Evolutionary conservation across 2,797 vertebrate genomes (phyloP), one percentile per base, ranked within the genome.

Genomic region (Acomys russatus): DNA sequence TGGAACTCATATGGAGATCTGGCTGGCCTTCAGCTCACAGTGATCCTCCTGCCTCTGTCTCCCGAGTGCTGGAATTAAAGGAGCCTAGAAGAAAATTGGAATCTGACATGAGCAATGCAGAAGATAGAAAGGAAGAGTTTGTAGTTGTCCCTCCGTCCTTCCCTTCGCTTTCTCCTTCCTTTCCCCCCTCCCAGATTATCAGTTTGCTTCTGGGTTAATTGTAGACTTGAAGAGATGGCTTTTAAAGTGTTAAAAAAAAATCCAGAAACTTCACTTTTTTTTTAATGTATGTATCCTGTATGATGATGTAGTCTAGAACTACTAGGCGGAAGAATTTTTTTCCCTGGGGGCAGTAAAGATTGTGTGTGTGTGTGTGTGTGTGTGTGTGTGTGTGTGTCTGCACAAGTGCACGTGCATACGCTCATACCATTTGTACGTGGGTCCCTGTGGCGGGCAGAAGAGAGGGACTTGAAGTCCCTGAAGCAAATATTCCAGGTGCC

Each of bases 181-280:
- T 61, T 49, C 2, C 8, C 2, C 30, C 25, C 25, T 80, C 20
- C 15, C 59, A 66, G 14, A 51, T 59, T 82, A 76, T 84, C 63
- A 79, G 7, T 95, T 94, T 83, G 10, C 7, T 92, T 90, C 94
- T 91, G 35, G 18, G 35, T 71, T 86, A 94, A 49, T 28, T 38
- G 0, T 94, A 76, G 25, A 59, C 68, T 56, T 96, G 54, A 68
- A 44, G 64, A 25, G 14, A 44, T 84, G 25, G 63, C 61, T 64
- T 85, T 68, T 68, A 49, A 68, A n/a, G 44, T 10, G 33, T 23
- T n/a, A 8, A 22, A 64, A 11, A 71, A 23, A 68, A 80, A 59
- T 64, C 10, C 3, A 68, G 95, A 94, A 92, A 9, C 17, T 80
- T 84, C 71, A 9, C 17, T 80, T 84, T 71, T 18, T 44, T 4